Evolutionary conservation across 2,797 vertebrate species (phyloP).

Genomic region (Trematomus bernacchii): DNA sequence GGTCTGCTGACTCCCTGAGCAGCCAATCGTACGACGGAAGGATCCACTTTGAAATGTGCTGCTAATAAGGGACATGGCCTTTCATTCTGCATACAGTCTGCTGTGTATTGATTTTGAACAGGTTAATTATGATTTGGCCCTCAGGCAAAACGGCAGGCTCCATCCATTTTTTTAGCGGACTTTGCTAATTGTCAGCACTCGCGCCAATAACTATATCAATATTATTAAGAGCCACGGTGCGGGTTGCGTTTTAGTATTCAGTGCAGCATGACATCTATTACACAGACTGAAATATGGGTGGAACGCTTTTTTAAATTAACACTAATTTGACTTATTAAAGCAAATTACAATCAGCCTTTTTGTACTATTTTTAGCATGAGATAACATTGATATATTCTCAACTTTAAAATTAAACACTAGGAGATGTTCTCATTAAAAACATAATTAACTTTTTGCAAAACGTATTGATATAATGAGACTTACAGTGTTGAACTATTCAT

Average conservation of each 20-base stretch:
- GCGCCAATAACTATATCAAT: constrained; percentile 24
- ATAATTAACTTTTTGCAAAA: constrained; percentile 44
- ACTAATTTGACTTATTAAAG: constrained; percentile 16
- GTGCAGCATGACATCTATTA: constrained; percentile 9
- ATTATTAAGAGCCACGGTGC: constrained; percentile 1
- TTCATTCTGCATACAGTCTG: constrained; percentile 32
- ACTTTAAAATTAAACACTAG: constrained; percentile 20
- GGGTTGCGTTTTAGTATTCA: neutral
- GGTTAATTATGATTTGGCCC: constrained; percentile 58
- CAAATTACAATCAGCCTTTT: constrained; percentile 4
- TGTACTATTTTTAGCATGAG: constrained; percentile 5
- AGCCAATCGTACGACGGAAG: constrained; percentile 42
- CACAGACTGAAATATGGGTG: constrained; percentile 4
- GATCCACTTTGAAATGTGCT: constrained; percentile 47
- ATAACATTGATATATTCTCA: constrained; percentile 41
- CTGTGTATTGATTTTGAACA: constrained; percentile 56
- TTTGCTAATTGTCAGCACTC: constrained; percentile 8
- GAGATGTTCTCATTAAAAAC: constrained; percentile 26
- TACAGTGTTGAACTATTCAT: constrained; percentile 4
- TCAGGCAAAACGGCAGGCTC: constrained; percentile 3
- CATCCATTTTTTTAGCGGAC: constrained; percentile 24
- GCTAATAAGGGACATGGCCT: constrained; percentile 42
- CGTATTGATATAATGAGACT: constrained; percentile 11
- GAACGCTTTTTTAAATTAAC: constrained; percentile 1
- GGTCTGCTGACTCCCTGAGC: constrained; percentile 45